phyloP scores from a whole-genome alignment of 2,113 vertebrate genomes.

The Turdus rufiventris region DNA sequence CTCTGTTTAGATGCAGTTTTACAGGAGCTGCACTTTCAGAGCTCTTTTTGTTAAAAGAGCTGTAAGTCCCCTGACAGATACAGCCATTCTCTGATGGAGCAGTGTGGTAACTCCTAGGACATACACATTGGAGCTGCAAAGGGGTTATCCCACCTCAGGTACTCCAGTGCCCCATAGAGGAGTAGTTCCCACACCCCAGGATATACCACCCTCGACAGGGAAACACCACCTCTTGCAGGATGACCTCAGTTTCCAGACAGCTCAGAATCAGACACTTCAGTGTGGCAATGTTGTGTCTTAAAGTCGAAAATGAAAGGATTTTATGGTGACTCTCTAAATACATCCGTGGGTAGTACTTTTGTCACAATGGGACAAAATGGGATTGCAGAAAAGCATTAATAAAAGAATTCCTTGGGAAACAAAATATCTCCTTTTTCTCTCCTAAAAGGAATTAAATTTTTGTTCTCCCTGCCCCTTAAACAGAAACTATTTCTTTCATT shows the following conservation, averaged over 20 bases:
- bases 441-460: not conserved
- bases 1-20: not conserved
- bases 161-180: rapidly evolving
- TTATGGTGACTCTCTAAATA: not conserved
- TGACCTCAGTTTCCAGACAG: not conserved
- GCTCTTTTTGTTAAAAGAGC: not conserved
- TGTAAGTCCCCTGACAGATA: not conserved
- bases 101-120: not conserved
- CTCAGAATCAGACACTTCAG: not conserved
- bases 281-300: not conserved
- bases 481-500: not conserved
- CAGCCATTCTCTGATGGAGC: not conserved
- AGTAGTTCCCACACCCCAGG: rapidly evolving
- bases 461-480: not conserved
- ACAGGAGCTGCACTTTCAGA: not conserved
- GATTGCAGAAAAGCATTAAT: not conserved
- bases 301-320: not conserved
- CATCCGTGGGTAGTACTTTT: not conserved
- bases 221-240: not conserved
- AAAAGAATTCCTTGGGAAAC: rapidly evolving
- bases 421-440: not conserved
- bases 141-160: not conserved
- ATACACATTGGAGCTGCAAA: rapidly evolving
- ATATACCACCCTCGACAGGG: rapidly evolving
- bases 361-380: not conserved